phyloP scores from a whole-genome alignment of 1,140 invertebrate species.

The Archegozetes longisetosus region DNA sequence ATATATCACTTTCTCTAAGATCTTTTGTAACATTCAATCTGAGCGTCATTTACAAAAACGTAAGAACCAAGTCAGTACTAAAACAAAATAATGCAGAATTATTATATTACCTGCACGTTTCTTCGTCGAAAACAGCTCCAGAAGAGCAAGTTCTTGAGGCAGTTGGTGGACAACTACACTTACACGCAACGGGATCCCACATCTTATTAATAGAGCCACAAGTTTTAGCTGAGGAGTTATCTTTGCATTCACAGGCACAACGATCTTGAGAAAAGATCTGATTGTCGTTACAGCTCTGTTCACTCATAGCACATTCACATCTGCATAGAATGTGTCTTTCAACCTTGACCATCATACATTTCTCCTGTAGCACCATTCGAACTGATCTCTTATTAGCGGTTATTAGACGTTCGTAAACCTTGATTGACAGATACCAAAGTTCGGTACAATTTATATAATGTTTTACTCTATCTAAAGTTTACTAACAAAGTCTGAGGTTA shows the following conservation, averaged over 20 bases:
- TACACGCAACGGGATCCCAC: not conserved
- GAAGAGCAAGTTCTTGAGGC: not conserved
- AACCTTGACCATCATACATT: not conserved
- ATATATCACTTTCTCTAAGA: too few relatives aligned
- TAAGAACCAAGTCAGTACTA: not conserved
- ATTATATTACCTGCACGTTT: not conserved
- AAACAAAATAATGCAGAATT: not conserved
- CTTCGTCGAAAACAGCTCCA: not conserved
- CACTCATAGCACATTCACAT: not conserved
- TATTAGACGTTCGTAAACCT: too few relatives aligned
- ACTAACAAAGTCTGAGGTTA: not conserved
- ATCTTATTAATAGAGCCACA: not conserved
- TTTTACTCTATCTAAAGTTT: too few relatives aligned
- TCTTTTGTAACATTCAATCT: too few relatives aligned
- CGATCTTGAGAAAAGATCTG: not conserved
- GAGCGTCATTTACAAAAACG: not conserved
- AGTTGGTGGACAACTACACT: not conserved
- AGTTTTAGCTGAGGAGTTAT: not conserved
- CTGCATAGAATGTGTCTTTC: not conserved
- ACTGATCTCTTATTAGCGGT: too few relatives aligned
- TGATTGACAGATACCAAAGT: too few relatives aligned
- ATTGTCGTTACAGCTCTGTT: not conserved
- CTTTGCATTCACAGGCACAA: not conserved
- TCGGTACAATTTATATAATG: not conserved
- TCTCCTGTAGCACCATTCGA: not conserved